Percentiles rank a stretch among this genome's conserved stretches.
Evolutionary conservation across 2,797 vertebrate genomes (phyloP).

Genomic region (Falco peregrinus): DNA sequence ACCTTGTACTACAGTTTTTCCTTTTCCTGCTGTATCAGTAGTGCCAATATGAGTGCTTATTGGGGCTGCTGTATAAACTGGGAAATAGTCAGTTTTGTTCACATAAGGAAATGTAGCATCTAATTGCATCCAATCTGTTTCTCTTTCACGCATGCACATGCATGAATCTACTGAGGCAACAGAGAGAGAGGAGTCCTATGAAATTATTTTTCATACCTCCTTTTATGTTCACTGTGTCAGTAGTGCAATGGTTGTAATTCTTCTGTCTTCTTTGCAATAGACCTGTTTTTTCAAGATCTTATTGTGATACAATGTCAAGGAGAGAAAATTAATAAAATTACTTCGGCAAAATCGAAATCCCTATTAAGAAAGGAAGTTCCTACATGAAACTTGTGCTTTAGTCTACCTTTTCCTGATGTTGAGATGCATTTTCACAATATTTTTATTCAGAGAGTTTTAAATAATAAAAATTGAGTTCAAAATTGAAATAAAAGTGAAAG

Average conservation of each 20-base stretch:
- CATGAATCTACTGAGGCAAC: neutral
- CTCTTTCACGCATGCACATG: neutral
- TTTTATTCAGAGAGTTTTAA: neutral
- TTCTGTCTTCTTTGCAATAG: neutral
- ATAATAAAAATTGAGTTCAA: neutral
- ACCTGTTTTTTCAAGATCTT: neutral
- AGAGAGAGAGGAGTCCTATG: neutral
- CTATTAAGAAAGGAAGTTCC: neutral
- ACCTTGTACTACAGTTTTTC: neutral
- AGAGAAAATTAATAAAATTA: neutral
- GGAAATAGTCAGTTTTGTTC: neutral
- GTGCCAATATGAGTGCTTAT: neutral
- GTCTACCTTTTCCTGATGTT: neutral
- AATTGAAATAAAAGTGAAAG: neutral
- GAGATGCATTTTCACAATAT: neutral
- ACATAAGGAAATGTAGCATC: neutral
- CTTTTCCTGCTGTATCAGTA: neutral
- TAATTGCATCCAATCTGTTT: neutral
- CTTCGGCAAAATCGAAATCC: neutral
- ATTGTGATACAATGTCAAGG: neutral
- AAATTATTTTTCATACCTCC: slow-evolving; percentile 5
- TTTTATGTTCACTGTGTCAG: neutral
- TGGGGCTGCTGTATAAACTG: neutral
- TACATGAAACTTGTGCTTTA: neutral
- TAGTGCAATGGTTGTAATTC: neutral